Base-by-base conservation (phyloP, 2,113 vertebrate genomes). In the Centropus bengalensis region DNA sequence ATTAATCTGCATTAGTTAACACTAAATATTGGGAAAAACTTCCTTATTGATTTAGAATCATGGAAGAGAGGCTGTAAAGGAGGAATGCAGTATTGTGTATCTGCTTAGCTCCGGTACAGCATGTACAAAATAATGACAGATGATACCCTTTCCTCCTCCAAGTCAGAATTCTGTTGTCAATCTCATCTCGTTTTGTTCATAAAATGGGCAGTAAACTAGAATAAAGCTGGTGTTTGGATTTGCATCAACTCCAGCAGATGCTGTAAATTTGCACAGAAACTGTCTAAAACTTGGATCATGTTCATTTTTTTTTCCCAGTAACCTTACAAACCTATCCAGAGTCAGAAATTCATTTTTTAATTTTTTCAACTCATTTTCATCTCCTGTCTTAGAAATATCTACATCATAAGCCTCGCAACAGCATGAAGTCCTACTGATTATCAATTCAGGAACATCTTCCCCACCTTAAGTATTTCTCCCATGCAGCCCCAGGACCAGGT, bases 231-330 rank as follows among this genome's bases (percentile, higher is more conserved):
- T 20, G 47, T 90, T 84, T 95, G 95, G 86, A 92, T 78, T 78
- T 54, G 18, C 28, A 84, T 44, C 88, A 93, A 62, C 55, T 47
- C 56, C 14, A 90, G 66, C 82, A 96, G 90, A 96, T 91, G 96
- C 71, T 77, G 79, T 62, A 82, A 91, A 91, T 89, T 96, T 86
- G 85, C 92, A 91, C 67, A 93, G 67, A 95, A 95, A 96, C 49
- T 54, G 23, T 78, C 76, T 88, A 74, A 94, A 94, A 77, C 17
- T 82, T 88, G 85, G 90, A 85, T 5, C 80, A 30, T 21, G 7
- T 26, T 91, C 82, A 93, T 36, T 18, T 86, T 82, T 59, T 76
- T 73, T 82, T 36, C 36, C 36, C 36, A 40, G 76, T 59, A 73
- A 62, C 59, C 44, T 80, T 74, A 91, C 63, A 93, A 91, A 94